Conservation (phyloP, 2,888 invertebrate species). For the Trissolcus brochymenae region DNA sequence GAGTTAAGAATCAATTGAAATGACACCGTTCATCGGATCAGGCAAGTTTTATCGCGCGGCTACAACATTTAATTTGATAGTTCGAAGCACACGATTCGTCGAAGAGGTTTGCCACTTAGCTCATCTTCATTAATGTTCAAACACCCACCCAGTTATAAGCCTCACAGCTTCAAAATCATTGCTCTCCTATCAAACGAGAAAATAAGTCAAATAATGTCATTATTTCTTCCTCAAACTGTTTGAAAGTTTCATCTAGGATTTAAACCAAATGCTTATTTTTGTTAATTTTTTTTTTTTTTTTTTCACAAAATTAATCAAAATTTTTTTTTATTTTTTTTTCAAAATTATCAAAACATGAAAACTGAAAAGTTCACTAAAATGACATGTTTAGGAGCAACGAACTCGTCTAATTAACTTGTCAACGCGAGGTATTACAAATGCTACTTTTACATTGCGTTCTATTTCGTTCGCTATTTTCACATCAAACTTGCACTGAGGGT, state of each 20-base stretch:
- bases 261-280: no score
- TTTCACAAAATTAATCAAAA: no score
- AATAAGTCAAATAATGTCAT: no score
- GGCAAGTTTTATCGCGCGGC: conserved; percentile 2
- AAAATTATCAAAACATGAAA: no score
- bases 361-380: neutral
- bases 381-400: conserved; percentile 32
- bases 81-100: conserved; percentile 5
- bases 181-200: neutral
- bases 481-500: conserved; percentile 7
- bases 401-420: conserved; percentile 39
- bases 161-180: neutral
- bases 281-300: no score
- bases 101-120: conserved; percentile 14
- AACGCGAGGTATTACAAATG: conserved; percentile 31
- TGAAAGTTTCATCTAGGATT: no score
- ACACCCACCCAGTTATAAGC: conserved; percentile 24
- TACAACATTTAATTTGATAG: conserved; percentile 11
- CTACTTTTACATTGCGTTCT: conserved; percentile 19
- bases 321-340: no score
- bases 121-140: conserved; percentile 30
- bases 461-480: conserved; percentile 32
- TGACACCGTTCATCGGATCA: conserved; percentile 12
- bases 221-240: no score
- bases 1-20: neutral